These are phyloP conservation scores for Malurus splendens DNA, from an alignment of 2,797 vertebrate genomes.

Conservation along the genomic window DNA sequence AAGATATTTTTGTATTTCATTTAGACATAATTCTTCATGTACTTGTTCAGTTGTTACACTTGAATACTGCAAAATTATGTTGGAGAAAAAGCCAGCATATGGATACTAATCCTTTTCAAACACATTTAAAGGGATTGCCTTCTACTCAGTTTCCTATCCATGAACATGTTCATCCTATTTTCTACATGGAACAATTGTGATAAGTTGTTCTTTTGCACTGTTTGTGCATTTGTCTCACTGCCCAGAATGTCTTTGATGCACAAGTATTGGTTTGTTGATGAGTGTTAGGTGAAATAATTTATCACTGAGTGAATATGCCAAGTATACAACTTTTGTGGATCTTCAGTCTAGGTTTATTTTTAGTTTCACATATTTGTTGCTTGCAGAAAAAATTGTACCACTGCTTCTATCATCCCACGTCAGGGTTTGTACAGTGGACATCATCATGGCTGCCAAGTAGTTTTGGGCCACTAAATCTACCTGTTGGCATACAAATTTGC, in stretches of 20 bases:
- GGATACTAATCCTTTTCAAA: neutral
- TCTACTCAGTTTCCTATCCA: neutral
- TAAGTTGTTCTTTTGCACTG: neutral
- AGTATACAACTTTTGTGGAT: neutral
- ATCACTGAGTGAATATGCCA: neutral
- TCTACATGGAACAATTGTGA: neutral
- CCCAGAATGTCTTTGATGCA: neutral
- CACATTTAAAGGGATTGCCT: neutral
- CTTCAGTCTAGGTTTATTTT: neutral
- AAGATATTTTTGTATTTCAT: slow-evolving; percentile 3
- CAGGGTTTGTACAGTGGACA: neutral
- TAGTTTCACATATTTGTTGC: neutral
- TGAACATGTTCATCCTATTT: neutral
- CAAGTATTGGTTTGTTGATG: neutral
- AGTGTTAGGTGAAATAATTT: neutral
- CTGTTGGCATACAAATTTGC: neutral
- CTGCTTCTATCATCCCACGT: neutral
- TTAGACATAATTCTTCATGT: neutral
- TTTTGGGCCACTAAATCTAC: neutral
- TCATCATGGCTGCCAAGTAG: neutral
- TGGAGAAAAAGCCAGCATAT: neutral
- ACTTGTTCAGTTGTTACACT: neutral
- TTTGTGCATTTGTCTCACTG: neutral
- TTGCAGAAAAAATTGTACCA: neutral
- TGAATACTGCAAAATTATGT: neutral